phyloP scores from a whole-genome alignment of 2,888 invertebrate species.

The Argyresthia albistria region DNA sequence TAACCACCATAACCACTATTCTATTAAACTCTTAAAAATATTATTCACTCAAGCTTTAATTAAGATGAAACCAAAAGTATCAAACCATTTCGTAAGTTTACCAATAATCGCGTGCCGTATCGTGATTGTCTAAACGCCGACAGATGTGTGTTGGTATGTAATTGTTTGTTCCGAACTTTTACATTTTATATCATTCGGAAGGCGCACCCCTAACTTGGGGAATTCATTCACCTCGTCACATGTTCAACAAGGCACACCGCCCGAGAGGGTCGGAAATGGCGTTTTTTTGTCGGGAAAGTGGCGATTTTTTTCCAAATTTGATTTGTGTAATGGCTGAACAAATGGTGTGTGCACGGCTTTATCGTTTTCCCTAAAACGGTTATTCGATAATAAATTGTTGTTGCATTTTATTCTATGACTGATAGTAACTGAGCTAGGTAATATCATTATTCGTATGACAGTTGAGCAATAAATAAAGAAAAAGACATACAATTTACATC shows the following conservation, averaged over 20 bases:
- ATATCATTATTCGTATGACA: no score
- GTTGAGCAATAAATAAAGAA: no score
- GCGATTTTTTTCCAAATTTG: conserved; percentile 35
- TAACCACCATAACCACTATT: no score
- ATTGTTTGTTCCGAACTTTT: conserved; percentile 60
- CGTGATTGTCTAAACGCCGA: conserved; percentile 71
- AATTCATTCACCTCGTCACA: conserved; percentile 70
- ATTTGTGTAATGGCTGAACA: conserved; percentile 34
- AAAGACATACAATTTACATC: no score
- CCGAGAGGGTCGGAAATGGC: conserved; percentile 41
- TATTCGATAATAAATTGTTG: conserved; percentile 4
- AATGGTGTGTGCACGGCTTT: conserved; percentile 10
- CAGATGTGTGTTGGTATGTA: conserved; percentile 72
- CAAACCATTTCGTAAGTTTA: conserved; percentile 19
- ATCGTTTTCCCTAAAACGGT: conserved; percentile 6
- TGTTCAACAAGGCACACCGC: conserved; percentile 55
- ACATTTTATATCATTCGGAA: conserved; percentile 48
- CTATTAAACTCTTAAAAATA: no score
- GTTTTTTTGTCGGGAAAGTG: conserved; percentile 43
- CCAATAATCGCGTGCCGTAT: conserved; percentile 62
- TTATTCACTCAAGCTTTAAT: no score
- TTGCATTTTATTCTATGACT: no score
- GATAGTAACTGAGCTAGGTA: no score
- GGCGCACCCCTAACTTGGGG: conserved; percentile 12
- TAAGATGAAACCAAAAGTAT: not conserved